Conservation (phyloP, 2,888 invertebrate genomes). For the Melieria crassipennis region DNA sequence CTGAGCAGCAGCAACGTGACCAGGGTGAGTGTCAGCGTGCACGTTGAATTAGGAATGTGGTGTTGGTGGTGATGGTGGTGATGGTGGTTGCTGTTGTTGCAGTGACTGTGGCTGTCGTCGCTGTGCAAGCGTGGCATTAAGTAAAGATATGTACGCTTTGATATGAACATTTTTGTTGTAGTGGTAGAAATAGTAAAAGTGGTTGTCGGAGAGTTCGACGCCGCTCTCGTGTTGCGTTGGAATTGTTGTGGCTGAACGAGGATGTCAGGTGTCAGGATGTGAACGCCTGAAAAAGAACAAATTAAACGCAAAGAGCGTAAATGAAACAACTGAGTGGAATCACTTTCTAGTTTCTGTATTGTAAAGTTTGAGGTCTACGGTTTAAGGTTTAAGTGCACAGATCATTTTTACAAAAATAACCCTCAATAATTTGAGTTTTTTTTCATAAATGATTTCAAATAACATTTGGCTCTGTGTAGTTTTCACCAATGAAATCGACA, state of each 20-base stretch:
- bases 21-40: slow-evolving; percentile 38
- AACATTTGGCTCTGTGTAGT: no score
- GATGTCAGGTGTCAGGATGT: slow-evolving; percentile 39
- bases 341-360: not conserved
- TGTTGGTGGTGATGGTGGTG: slow-evolving; percentile 32
- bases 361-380: no score
- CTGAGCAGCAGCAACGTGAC: slow-evolving; percentile 40
- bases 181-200: slow-evolving; percentile 1
- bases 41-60: slow-evolving; percentile 37
- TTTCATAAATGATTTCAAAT: no score
- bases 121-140: slow-evolving; percentile 11
- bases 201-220: not conserved
- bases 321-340: not conserved
- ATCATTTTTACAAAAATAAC: no score
- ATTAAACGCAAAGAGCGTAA: slow-evolving; percentile 2
- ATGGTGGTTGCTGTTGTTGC: slow-evolving; percentile 32
- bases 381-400: no score
- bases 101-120: slow-evolving; percentile 26
- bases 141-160: slow-evolving; percentile 19
- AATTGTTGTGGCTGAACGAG: slow-evolving; percentile 8
- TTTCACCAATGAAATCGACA: no score
- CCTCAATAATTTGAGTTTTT: no score
- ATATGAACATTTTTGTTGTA: slow-evolving; percentile 24
- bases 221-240: not conserved
- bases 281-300: slow-evolving; percentile 40